Evolutionary conservation across 1,140 invertebrate species (phyloP).

Genomic region (Drosophila santomea): DNA sequence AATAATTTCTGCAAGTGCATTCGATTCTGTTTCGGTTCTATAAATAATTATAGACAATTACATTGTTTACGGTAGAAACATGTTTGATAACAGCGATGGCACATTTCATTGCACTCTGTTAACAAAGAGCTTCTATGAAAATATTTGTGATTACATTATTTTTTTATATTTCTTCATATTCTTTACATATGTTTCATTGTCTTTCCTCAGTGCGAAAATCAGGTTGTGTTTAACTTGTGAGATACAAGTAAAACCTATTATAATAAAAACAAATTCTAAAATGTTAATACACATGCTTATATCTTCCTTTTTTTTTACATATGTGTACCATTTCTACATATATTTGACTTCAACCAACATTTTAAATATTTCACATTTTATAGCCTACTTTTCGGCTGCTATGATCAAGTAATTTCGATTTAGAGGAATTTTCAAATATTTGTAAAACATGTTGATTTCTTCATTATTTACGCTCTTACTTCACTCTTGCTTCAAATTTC

Average conservation of each 20-base stretch:
- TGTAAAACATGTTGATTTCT: no score
- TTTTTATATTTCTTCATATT: no score
- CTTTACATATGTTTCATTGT: no score
- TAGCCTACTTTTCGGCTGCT: conserved; percentile 18
- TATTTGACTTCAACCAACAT: not conserved
- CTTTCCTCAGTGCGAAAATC: no score
- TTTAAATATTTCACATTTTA: not conserved
- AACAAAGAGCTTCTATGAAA: not conserved
- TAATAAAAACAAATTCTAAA: no score
- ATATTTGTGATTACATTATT: not conserved
- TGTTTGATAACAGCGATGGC: conserved; percentile 14
- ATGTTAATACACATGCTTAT: no score
- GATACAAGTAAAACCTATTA: no score
- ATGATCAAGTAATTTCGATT: not conserved
- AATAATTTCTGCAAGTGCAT: conserved; percentile 14
- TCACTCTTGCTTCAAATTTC: conserved; percentile 12
- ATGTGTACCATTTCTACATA: not conserved
- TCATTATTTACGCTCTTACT: not conserved
- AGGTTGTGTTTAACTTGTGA: no score
- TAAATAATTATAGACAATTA: conserved; percentile 30
- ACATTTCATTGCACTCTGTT: conserved; percentile 5
- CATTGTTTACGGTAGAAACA: conserved; percentile 30
- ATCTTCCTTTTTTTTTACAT: not conserved
- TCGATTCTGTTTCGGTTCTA: conserved; percentile 11
- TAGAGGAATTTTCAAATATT: not conserved